Base-by-base conservation (phyloP, 1,140 invertebrate genomes). In the Drosophila mauritiana region DNA sequence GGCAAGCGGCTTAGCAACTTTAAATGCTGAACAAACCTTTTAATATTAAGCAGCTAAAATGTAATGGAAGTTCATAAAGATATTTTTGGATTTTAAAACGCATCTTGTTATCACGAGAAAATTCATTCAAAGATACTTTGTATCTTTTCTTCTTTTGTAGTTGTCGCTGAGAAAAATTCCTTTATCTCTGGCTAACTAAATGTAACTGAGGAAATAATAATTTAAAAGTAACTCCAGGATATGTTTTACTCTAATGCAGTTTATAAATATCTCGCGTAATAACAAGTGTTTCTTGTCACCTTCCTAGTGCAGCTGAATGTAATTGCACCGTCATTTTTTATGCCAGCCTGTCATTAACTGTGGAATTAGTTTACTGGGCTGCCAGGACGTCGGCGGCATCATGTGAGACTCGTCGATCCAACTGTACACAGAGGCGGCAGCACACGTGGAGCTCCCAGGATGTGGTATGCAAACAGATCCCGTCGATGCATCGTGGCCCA, bases 281-380 rank as follows among this genome's bases (percentile, higher is more conserved):
- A 31, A 10, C 31, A 31, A 31, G 7, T 31, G 31, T 31, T 31
- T 31, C 31, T 31, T 31, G 8, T 7, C 31, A 31, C 31, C 31
- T 8, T 10, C 31, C 31, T 31, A 2, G 7, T 31, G 0, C 27
- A 31, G 8, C 1, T 7, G 8, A 8, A 31, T 8, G 31, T n/a
- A 17, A 36, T 13, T 45, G 52, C 31, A n/a, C 53, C 20, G 27
- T 17, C 13, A 40, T 34, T 36, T 34, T 62, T 46, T 25, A 39
- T 51, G 39, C 6, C 36, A 25, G 40, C 46, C 39, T 55, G 34
- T 68, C 55, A 83, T 76, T 88, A 67, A 79, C 70, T 76, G 52
- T 67, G 79, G 72, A 69, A 86, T 77, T 83, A 88, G 83, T 86
- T 88, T 79, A 86, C 84, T 88, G 65, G 76, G 75, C 83, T 76